phyloP scores from a whole-genome alignment of 2,888 invertebrate genomes.

The Pterostichus niger region DNA sequence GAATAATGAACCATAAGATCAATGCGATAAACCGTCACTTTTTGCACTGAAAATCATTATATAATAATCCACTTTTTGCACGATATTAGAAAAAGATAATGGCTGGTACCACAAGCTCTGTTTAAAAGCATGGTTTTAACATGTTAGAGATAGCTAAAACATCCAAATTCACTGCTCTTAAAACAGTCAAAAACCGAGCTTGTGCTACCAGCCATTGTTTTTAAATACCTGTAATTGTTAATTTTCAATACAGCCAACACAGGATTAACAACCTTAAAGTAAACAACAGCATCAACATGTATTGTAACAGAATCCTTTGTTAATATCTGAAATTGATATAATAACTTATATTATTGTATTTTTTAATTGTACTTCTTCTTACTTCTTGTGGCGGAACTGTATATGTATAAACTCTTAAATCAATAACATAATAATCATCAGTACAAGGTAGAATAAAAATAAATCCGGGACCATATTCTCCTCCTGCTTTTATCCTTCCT shows the following conservation, averaged over 20 bases:
- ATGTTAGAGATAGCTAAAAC: too few relatives aligned
- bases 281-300: slow-evolving; percentile 90
- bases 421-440: slow-evolving; percentile 32
- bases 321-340: slow-evolving; percentile 79
- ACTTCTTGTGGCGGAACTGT: slow-evolving; percentile 58
- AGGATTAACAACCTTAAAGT: slow-evolving; percentile 86
- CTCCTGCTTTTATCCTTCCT: slow-evolving; percentile 9
- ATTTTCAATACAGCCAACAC: slow-evolving; percentile 84
- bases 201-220: too few relatives aligned
- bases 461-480: slow-evolving; percentile 45
- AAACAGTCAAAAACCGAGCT: too few relatives aligned
- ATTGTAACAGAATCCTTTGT: slow-evolving; percentile 93
- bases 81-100: too few relatives aligned
- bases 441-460: slow-evolving; percentile 53
- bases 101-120: too few relatives aligned
- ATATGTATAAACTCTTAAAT: slow-evolving; percentile 48
- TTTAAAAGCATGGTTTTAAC: too few relatives aligned
- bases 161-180: too few relatives aligned
- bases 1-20: too few relatives aligned
- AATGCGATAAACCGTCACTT: too few relatives aligned
- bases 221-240: slow-evolving; percentile 81
- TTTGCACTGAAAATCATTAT: too few relatives aligned
- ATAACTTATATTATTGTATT: too few relatives aligned
- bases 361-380: background rate
- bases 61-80: too few relatives aligned